A percentile compares a stretch with the other conserved stretches of the same genome.
Conservation (phyloP, 2,888 invertebrate genomes). For the Hirtodrosophila trivittata region DNA sequence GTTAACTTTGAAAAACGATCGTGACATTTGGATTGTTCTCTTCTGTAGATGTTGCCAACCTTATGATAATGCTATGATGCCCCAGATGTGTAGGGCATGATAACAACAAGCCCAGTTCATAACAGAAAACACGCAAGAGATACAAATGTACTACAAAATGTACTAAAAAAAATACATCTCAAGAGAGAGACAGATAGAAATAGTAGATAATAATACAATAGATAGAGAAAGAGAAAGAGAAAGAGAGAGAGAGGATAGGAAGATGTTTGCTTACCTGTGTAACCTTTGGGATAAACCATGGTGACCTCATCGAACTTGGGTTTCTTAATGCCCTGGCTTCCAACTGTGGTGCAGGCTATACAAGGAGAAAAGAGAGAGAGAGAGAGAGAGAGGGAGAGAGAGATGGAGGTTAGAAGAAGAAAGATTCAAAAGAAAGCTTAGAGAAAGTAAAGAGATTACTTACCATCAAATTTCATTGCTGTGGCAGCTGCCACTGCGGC, state of each 20-base stretch:
- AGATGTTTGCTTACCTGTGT: conserved; percentile 86
- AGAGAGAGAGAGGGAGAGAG: background rate
- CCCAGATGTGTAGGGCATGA: conserved; percentile 29
- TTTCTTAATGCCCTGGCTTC: conserved; percentile 91
- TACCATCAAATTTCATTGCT: conserved; percentile 94
- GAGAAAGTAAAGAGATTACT: conserved; percentile 80
- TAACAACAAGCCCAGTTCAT: conserved; percentile 69
- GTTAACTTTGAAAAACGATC: too few species aligned
- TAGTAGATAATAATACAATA: background rate
- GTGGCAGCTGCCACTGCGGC: conserved; percentile 92
- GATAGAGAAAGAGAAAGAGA: conserved; percentile 4
- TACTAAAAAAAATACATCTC: conserved; percentile 5
- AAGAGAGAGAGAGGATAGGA: background rate
- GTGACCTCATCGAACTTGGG: conserved; percentile 88
- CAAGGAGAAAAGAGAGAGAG: background rate
- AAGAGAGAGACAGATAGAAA: conserved; percentile 16
- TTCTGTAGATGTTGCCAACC: conserved; percentile 57
- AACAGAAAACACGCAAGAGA: conserved; percentile 71
- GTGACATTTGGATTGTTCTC: conserved; percentile 23
- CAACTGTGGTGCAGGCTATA: conserved; percentile 87
- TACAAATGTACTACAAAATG: conserved; percentile 16
- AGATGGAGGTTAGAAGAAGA: background rate
- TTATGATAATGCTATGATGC: conserved; percentile 40
- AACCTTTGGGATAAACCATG: conserved; percentile 91
- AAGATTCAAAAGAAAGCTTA: background rate